Evolutionary conservation across 2,113 vertebrate genomes (phyloP), one percentile per base, ranked within the genome.

Genomic region (Muntiacus muntjak): DNA sequence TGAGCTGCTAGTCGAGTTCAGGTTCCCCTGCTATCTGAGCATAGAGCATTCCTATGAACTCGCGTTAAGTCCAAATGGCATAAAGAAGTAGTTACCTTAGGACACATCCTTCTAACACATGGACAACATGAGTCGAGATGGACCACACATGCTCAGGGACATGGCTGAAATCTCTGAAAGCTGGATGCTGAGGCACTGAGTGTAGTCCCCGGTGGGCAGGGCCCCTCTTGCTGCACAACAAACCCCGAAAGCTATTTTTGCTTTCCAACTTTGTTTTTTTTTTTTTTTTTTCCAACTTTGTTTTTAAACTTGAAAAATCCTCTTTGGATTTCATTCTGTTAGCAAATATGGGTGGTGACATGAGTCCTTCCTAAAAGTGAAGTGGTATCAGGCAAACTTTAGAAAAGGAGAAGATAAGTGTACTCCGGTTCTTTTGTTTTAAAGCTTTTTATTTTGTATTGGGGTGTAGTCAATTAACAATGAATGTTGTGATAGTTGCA

Each of bases 121-220:
- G 50, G 11, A 25, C 13, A 36, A 0, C 23, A 1, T 55, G 25
- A 36, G n/a, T 83, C 1, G 7, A 83, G 52, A 36, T 55, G 23
- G 25, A 55, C 52, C n/a, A 36, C 21, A 26, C 50, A 9, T 15
- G 23, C n/a, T 55, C n/a, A 83, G 33, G 40, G 52, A 40, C 52
- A 16, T 4, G 1, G 33, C 0, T 40, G 52, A 26, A 55, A 36
- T n/a, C 52, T 36, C 7, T 83, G 13, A 4, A 40, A 14, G 52
- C 81, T 40, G 52, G 81, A 16, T 10, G 81, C n/a, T 10, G 21
- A 55, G 13, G 52, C 7, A 2, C n/a, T 36, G 13, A 83, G 52
- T 5, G 52, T 40, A 11, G 23, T 16, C 55, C 23, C 21, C 0
- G 0, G n/a, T 14, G 0, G 50, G 21, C 7, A 7, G 52, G 21